These are phyloP conservation scores for Falcunculus frontatus DNA, from an alignment of 2,113 vertebrate species.

Conservation along the genomic window DNA sequence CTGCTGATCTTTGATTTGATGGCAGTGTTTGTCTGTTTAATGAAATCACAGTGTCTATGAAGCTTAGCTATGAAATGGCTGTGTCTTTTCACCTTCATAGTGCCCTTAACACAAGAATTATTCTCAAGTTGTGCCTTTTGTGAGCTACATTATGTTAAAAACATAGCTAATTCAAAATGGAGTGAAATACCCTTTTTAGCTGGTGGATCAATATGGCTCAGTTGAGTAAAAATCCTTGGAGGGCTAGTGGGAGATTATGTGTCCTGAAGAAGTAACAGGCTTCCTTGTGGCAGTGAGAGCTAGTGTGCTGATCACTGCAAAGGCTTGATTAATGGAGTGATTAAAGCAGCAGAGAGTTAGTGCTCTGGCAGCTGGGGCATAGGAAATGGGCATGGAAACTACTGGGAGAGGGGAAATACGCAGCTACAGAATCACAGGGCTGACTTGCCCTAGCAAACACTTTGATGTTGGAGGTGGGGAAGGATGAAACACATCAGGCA, in stretches of 20 bases:
- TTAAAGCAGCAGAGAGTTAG: constrained; percentile 58
- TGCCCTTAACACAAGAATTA: neutral
- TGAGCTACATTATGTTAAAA: constrained; percentile 4
- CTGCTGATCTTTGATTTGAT: constrained; percentile 17
- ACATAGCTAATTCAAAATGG: neutral
- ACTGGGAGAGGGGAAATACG: constrained; percentile 57
- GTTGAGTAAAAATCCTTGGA: constrained; percentile 36
- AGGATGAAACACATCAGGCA: constrained; percentile 68
- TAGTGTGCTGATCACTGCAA: constrained; percentile 39
- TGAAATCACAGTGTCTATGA: neutral
- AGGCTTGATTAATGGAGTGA: constrained; percentile 65
- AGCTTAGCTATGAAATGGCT: neutral
- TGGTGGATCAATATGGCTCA: constrained; percentile 22
- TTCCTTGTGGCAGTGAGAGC: constrained; percentile 51
- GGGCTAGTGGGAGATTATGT: constrained; percentile 49
- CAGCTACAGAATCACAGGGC: constrained; percentile 49
- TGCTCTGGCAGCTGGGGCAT: constrained; percentile 61
- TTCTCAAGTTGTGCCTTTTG: neutral
- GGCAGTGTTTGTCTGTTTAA: neutral
- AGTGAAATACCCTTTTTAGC: constrained; percentile 32
- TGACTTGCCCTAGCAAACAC: constrained; percentile 51
- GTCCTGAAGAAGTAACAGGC: constrained; percentile 67
- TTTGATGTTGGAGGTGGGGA: constrained; percentile 67
- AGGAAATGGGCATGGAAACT: constrained; percentile 65
- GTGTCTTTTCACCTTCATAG: neutral